Evolutionary conservation across 2,113 vertebrate genomes (phyloP), one percentile per base, ranked within the genome.

Genomic region (Rhagologus leucostigma): DNA sequence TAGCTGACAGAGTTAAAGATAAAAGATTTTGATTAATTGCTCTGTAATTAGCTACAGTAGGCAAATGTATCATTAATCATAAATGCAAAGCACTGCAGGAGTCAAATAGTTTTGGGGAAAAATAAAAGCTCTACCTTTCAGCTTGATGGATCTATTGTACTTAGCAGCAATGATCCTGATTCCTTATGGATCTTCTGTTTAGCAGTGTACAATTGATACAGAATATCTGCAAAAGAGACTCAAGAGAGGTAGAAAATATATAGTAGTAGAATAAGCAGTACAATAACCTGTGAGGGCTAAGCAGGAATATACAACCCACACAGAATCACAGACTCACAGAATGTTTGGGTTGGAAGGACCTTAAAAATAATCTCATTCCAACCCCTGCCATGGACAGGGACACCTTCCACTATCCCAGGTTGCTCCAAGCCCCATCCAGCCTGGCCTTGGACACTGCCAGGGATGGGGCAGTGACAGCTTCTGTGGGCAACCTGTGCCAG

Each of bases 401-500:
- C 23, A 55, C 11, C 7, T 64, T 29, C 30, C 24, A n/a, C 60
- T 41, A 10, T 1, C 3, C 41, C 59, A 64, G n/a, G 0, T 10
- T 47, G 19, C 41, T 56, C 42, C 0, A 2, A 49, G 41, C 29
- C 15, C 4, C 15, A 8, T 74, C 50, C 49, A 74, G 0, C 41
- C 23, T 10, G 41, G 49, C n/a, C 59, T 47, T 29, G 59, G n/a
- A 24, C 27, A 27, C 42, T 67, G 0, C n/a, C 59, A 39, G 29
- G 41, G 69, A 47, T 55, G 81, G n/a, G 22, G 23, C 57, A 83
- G 46, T 7, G 16, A 71, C 67, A 62, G 27, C 37, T 71, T 0
- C 47, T 53, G 26, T 62, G 67, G 39, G 46, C 6, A 71, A 0
- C 18, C 47, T 74, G 59, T 47, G 41, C 41, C 59, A 84, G 18